Evolutionary conservation across 2,888 invertebrate genomes (phyloP).

Genomic region (Dryomyza anilis): DNA sequence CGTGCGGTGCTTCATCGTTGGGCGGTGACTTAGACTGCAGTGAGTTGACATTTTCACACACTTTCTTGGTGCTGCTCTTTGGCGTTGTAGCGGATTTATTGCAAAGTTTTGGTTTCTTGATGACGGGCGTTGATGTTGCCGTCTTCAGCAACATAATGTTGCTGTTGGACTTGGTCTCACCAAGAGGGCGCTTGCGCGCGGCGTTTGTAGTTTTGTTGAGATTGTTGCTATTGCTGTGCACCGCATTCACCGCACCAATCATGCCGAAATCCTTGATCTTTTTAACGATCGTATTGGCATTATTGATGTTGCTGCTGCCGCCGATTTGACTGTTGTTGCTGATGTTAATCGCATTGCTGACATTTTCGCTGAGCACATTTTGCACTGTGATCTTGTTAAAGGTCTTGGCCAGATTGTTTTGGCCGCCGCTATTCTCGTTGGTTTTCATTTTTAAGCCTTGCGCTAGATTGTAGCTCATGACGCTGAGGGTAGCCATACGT

Average conservation of each 20-base stretch:
- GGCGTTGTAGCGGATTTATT: not conserved
- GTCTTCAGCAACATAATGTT: not conserved
- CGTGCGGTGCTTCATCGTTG: constrained; percentile 15
- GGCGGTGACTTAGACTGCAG: constrained; percentile 10
- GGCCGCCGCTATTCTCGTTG: constrained; percentile 28
- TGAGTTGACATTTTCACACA: constrained; percentile 17
- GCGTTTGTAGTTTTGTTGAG: constrained; percentile 18
- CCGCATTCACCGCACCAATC: constrained; percentile 51
- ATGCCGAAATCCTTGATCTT: constrained; percentile 60
- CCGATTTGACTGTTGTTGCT: constrained; percentile 49
- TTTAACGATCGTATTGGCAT: constrained; percentile 56
- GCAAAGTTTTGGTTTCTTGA: constrained; percentile 36
- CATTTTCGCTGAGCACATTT: constrained; percentile 52
- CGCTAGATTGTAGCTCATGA: constrained; percentile 52
- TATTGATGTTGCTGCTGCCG: constrained; percentile 40
- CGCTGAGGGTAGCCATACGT: constrained; percentile 55
- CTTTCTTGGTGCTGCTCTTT: constrained; percentile 25
- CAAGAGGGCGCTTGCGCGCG: constrained; percentile 44
- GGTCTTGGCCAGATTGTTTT: constrained; percentile 41
- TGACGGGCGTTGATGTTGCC: constrained; percentile 20
- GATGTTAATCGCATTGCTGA: constrained; percentile 45
- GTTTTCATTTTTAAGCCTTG: constrained; percentile 43
- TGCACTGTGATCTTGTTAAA: constrained; percentile 57
- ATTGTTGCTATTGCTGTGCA: constrained; percentile 24
- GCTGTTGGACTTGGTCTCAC: constrained; percentile 35